Base-by-base conservation (phyloP, 2,797 vertebrate species). In the Carduelis carduelis region DNA sequence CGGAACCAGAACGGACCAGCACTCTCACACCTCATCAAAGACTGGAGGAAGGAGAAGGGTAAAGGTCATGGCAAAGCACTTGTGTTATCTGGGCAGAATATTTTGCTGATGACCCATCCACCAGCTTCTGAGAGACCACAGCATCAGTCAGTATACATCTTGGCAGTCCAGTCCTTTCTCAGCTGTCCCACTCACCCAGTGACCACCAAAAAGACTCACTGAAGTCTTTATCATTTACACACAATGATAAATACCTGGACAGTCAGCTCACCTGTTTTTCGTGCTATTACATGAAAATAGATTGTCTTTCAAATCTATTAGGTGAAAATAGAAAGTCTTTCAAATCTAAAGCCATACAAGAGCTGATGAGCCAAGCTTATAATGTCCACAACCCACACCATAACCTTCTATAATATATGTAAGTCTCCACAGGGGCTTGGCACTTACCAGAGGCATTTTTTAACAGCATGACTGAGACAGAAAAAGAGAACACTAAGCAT, bases 11-110 rank as follows among this genome's bases (percentile, higher is more conserved):
- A 75, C 0, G 4, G n/a, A 59, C 49, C 10, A 34, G 35, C 47
- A 34, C 37, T 35, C 14, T 66, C 43, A 32, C 0, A 1, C 10
- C 13, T 1, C 28, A 35, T 21, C 46, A 47, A 24, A n/a, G 14
- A 79, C 2, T 3, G 6, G 18, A 14, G 28, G 12, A 77, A 86
- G 35, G 2, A 83, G 34, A 75, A 70, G 49, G 10, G 12, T 37
- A 14, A 61, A 61, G 18, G 27, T 63, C 6, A 4, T 43, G 6
- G 12, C 22, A 76, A 83, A 68, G 53, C 14, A 59, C 26, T 55
- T 52, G 10, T 30, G 23, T 47, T 26, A 75, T 15, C 53, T n/a
- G 24, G 15, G 27, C 30, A 74, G 9, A 65, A 9, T 26, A 65
- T 34, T 83, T 28, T 70, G 39, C 44, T 49, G 8, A 59, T 46